phyloP scores from a whole-genome alignment of 37 sponge, comb jelly and placozoan genomes.

The Hormiphora californensis region DNA sequence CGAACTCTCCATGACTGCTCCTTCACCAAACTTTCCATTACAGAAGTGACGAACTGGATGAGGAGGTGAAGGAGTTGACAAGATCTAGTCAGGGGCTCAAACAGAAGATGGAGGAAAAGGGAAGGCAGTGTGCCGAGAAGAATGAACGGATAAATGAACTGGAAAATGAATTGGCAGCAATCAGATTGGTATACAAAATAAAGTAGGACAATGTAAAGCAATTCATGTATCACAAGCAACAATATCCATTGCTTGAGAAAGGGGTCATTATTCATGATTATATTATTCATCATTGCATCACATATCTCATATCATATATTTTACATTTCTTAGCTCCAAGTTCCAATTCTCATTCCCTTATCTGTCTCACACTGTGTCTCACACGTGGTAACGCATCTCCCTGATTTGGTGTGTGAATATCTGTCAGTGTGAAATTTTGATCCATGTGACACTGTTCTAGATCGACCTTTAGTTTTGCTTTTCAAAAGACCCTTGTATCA shows the following conservation, averaged over 20 bases:
- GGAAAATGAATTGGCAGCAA: constrained; percentile 41
- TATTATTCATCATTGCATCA: no score
- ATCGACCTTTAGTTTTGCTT: no score
- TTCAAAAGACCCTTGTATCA: no score
- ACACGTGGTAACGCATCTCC: no score
- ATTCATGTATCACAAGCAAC: background rate
- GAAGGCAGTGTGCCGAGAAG: constrained; percentile 42
- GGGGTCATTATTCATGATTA: no score
- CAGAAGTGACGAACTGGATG: constrained; percentile 53
- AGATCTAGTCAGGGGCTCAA: background rate
- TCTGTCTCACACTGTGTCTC: no score
- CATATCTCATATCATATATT: no score
- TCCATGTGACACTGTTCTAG: no score
- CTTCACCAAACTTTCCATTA: background rate
- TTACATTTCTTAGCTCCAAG: no score
- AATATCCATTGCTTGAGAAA: background rate
- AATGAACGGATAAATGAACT: constrained; percentile 37
- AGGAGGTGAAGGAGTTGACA: constrained; percentile 50
- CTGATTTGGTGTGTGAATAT: no score
- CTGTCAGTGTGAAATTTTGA: no score
- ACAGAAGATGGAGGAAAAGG: constrained; percentile 52
- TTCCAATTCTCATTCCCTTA: no score
- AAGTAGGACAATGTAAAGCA: constrained; percentile 3
- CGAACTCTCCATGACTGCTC: background rate
- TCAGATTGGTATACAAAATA: constrained; percentile 52